Evolutionary conservation across 1,140 invertebrate species (phyloP).

Genomic region (Cataglyphis hispanica): DNA sequence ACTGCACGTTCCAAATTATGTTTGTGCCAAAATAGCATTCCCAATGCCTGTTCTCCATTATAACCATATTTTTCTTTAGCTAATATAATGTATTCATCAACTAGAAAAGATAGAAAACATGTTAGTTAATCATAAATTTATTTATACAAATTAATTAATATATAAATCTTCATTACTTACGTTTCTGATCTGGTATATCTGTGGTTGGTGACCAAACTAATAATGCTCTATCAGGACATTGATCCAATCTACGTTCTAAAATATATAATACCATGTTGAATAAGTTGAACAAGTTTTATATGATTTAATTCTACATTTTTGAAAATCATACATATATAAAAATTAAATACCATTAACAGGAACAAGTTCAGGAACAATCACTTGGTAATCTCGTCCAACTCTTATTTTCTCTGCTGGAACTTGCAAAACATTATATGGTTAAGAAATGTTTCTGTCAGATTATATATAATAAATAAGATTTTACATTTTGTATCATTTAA

Average conservation of each 20-base stretch:
- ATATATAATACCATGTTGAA: slow-evolving; percentile 35
- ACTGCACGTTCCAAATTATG: slow-evolving; percentile 97
- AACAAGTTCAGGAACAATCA: slow-evolving; percentile 93
- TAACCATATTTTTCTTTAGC: slow-evolving; percentile 99
- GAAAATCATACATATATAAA: slow-evolving; percentile 26
- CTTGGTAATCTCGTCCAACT: slow-evolving; percentile 97
- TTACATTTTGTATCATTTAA: not conserved
- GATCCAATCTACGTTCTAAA: slow-evolving; percentile 83
- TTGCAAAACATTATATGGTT: slow-evolving; percentile 73
- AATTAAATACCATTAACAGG: slow-evolving; percentile 87
- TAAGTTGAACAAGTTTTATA: not conserved
- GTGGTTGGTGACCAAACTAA: slow-evolving; percentile 97
- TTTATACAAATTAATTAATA: slow-evolving; percentile 45
- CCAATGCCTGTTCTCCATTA: slow-evolving; percentile 98
- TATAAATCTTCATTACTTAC: slow-evolving; percentile 87
- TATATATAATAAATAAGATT: not conserved
- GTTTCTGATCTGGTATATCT: slow-evolving; percentile 94
- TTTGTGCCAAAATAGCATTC: slow-evolving; percentile 99
- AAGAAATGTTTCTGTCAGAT: slow-evolving; percentile 8
- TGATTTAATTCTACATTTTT: not conserved
- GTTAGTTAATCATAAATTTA: slow-evolving; percentile 13
- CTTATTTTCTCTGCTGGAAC: slow-evolving; percentile 96
- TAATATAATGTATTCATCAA: slow-evolving; percentile 97
- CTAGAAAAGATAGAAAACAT: slow-evolving; percentile 85
- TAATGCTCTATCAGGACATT: slow-evolving; percentile 93